Base-by-base conservation (phyloP, 2,888 invertebrate species). In the Scaptomyza tumidula region DNA sequence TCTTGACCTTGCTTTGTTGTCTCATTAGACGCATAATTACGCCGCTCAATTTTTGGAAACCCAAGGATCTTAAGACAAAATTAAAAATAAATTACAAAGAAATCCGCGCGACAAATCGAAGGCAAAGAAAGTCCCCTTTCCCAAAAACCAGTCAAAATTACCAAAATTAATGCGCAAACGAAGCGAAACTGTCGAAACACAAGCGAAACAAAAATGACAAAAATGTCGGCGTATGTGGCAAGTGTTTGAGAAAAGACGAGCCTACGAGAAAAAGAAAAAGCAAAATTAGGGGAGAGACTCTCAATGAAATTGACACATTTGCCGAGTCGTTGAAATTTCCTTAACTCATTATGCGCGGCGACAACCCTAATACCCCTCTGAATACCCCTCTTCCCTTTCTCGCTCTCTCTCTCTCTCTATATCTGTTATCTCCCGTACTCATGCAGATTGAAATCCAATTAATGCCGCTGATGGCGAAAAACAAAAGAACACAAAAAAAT, bases 11-110 rank as follows among this genome's bases (percentile, higher is more conserved):
- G 74, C 85, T 83, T 87, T 79, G 83, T 87, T 87, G 88, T 83
- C 85, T 86, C 86, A 87, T 86, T 86, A 86, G 81, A 71, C 85
- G 79, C 79, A 77, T 86, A 87, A 86, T 86, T 86, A 83, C 81
- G 78, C 60, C 39, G 70, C 78, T 75, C 86, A 68, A 65, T 65
- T 59, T 56, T 52, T 37, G 13, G 49, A 45, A 39, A 45, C 46
- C 39, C 48, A 35, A 61, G 58, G 61, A 68, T 73, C 76, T 71
- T 71, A 80, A 74, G 86, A 46, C 46, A 44, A 83, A 83, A 83
- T 83, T 86, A 86, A 83, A 83, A 83, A 86, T 76, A 83, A 83
- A 83, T 83, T 86, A 83, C 80, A 67, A 50, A 69, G 70, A 83
- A 86, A 83, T 78, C 84, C 75, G 64, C 50, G 63, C 73, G 69